These are phyloP conservation scores for Scomber scombrus DNA, from an alignment of 2,113 vertebrate genomes.

Conservation along the genomic window DNA sequence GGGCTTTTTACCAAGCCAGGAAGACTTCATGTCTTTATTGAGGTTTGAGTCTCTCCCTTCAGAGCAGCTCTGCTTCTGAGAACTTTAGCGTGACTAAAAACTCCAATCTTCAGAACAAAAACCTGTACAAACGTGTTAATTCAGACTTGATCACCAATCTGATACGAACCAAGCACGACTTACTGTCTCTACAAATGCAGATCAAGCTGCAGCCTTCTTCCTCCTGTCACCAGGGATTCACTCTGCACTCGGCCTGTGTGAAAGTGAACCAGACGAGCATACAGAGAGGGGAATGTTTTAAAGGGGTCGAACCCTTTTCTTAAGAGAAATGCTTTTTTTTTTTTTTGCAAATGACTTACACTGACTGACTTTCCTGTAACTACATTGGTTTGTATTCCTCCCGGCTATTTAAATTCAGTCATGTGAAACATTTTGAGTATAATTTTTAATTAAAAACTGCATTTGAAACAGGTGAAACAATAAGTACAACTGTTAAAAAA, in stretches of 20 bases:
- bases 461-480: neutral
- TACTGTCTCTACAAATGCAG: conserved; percentile 32
- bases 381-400: neutral
- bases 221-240: conserved; percentile 12
- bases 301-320: neutral
- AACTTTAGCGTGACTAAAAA: conserved; percentile 12
- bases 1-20: conserved; percentile 7
- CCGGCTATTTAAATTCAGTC: neutral
- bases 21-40: neutral
- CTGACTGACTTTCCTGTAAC: neutral
- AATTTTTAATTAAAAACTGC: neutral
- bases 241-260: neutral
- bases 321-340: too few species aligned
- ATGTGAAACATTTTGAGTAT: neutral
- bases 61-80: neutral
- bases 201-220: conserved; percentile 11
- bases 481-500: neutral
- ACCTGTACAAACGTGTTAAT: conserved; percentile 21
- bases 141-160: conserved; percentile 19
- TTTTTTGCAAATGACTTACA: neutral
- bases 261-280: neutral
- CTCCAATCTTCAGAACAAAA: neutral
- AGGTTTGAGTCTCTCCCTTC: neutral
- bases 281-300: neutral
- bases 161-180: conserved; percentile 11